Evolutionary conservation across 1,140 invertebrate genomes (phyloP).

Genomic region (Anastrepha obliqua): DNA sequence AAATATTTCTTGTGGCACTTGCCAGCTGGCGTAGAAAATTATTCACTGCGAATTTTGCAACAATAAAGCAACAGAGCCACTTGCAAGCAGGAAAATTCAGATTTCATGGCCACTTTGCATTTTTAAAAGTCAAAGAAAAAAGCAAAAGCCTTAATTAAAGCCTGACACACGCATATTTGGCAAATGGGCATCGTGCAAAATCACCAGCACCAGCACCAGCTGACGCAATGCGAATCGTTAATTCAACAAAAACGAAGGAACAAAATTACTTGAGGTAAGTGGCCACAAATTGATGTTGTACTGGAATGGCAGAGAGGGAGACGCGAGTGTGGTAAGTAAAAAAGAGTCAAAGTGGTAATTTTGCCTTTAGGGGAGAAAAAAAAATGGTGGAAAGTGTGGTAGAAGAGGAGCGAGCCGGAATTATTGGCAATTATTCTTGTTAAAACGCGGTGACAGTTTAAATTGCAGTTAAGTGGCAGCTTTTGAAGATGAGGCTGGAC

Average conservation of each 20-base stretch:
- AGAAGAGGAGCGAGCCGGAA: background rate
- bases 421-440: conserved; percentile 9
- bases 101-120: conserved; percentile 10
- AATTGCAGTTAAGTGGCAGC: conserved; percentile 1
- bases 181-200: background rate
- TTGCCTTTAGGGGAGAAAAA: background rate
- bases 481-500: background rate
- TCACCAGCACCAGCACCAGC: background rate
- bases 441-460: conserved; percentile 8
- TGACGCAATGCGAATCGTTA: background rate
- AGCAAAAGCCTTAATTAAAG: background rate
- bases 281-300: background rate
- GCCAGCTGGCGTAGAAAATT: background rate
- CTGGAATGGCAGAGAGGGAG: background rate
- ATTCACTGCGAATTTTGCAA: too few species aligned
- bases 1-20: background rate
- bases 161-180: background rate
- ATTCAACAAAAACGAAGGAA: background rate
- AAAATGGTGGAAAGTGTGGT: background rate
- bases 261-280: conserved; percentile 13
- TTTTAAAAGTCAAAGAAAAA: background rate
- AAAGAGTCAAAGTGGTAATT: background rate
- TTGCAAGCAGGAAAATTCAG: background rate
- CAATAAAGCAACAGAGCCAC: background rate
- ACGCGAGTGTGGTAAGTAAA: background rate